Percentiles rank a stretch among this genome's conserved stretches.
phyloP scores from a whole-genome alignment of 2,797 vertebrate species.

The Anomalospiza imberbis region DNA sequence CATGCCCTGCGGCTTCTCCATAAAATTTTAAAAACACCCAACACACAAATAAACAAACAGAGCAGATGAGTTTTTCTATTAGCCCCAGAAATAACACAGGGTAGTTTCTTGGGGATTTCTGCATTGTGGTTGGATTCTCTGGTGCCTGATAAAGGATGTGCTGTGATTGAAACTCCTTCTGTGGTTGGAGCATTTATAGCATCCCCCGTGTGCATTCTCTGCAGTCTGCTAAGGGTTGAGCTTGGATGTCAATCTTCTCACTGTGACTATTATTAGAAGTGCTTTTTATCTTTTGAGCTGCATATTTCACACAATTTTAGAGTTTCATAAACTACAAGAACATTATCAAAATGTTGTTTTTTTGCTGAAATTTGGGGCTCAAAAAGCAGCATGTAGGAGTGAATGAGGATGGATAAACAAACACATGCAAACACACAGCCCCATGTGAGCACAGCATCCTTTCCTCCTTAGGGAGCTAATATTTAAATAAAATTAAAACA shows the following conservation, averaged over 20 bases:
- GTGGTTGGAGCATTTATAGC: neutral
- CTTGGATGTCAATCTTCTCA: neutral
- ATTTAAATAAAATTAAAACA: conserved; percentile 16
- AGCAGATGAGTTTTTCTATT: conserved; percentile 16
- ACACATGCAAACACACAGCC: neutral
- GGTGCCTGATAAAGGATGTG: conserved; percentile 27
- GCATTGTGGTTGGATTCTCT: conserved; percentile 47
- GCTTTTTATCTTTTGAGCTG: neutral
- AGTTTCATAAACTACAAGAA: neutral
- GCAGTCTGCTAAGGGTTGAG: neutral
- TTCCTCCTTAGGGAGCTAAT: neutral
- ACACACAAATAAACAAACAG: conserved; percentile 39
- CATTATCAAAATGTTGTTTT: neutral
- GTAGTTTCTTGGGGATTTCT: conserved; percentile 61
- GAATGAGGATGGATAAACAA: neutral
- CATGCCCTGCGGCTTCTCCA: conserved; percentile 7
- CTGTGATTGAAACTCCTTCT: conserved; percentile 20
- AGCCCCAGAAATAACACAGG: conserved; percentile 46
- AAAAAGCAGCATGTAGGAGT: neutral
- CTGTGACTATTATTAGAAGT: neutral
- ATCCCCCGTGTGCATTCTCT: neutral
- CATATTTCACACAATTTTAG: neutral
- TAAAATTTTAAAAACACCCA: neutral
- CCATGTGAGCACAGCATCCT: neutral
- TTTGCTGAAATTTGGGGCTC: neutral